Evolutionary conservation across 2,888 invertebrate species (phyloP), one percentile per base, ranked within the genome.

Genomic region (Lamellibrachia satsuma): DNA sequence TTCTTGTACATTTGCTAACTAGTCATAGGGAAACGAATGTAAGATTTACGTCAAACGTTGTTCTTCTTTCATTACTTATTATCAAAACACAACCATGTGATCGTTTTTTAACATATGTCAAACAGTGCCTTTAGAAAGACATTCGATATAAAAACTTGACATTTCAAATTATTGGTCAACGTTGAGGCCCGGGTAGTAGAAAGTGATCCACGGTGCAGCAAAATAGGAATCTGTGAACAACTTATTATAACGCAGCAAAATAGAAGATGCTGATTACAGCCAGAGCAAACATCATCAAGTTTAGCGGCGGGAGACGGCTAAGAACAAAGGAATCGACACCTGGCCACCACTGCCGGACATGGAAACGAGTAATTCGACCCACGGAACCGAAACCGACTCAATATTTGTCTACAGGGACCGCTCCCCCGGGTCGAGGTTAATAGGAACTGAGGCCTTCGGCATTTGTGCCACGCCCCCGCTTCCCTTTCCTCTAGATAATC

Each of bases 351-450:
- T 22, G 75, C 75, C 22, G 75, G 75, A 75, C 75, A 75, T 22
- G 75, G 15, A 75, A 75, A 75, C 75, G n/a, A 75, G 75, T 75
- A 75, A 75, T 75, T 15, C 75, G 75, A 75, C n/a, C 75, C 75
- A 22, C 15, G 75, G n/a, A 75, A 75, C 15, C 75, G 75, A 75
- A 75, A 75, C 75, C 75, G 75, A 22, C 15, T 75, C 75, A 75
- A 75, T 75, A 75, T 75, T 75, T 75, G 75, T 75, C 75, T 15
- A 11, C 22, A 11, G 75, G 75, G 75, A 75, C 75, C n/a, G 22
- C 22, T 75, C 75, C 75, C 75, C 75, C 15, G 75, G 75, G 75
- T 75, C 75, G 75, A 75, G 15, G 75, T 75, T 75, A 75, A 75
- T 75, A 75, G 75, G 75, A 75, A 75, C 75, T 75, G 22, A 75